Evolutionary conservation across 2,797 vertebrate genomes (phyloP).

Genomic region (Enteromius fasciolatus): DNA sequence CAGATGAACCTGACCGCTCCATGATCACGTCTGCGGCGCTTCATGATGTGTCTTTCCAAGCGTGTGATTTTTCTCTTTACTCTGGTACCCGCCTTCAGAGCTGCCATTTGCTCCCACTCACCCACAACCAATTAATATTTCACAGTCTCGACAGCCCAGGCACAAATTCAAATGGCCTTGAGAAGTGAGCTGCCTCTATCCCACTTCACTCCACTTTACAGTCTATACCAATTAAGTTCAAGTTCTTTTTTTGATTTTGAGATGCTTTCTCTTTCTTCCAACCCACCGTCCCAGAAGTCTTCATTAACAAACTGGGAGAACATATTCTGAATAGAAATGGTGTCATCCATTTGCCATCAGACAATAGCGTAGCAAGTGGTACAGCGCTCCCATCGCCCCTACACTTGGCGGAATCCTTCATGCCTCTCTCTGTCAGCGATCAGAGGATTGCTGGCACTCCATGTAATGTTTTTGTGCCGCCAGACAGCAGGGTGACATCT

Average conservation of each 20-base stretch:
- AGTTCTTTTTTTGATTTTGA: conserved; percentile 52
- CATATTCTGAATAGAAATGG: conserved; percentile 58
- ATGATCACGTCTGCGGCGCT: conserved; percentile 47
- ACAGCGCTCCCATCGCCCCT: not conserved
- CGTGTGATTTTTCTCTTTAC: conserved; percentile 32
- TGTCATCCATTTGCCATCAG: conserved; percentile 32
- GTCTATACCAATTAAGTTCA: conserved; percentile 62
- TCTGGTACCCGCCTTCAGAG: conserved; percentile 23
- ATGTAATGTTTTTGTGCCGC: conserved; percentile 31
- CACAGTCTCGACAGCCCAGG: conserved; percentile 46
- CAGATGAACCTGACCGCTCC: conserved; percentile 45
- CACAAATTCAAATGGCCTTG: conserved; percentile 57
- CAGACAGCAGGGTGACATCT: not conserved
- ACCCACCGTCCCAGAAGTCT: conserved; percentile 56
- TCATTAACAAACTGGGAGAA: conserved; percentile 61
- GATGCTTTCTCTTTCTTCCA: conserved; percentile 50
- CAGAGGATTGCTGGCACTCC: conserved; percentile 26
- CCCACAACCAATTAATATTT: conserved; percentile 61
- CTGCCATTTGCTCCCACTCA: conserved; percentile 46
- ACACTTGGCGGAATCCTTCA: conserved; percentile 24
- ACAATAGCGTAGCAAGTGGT: conserved; percentile 14
- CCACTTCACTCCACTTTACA: conserved; percentile 52
- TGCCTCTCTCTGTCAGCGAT: conserved; percentile 8
- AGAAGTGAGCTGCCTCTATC: conserved; percentile 38
- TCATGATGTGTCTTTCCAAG: conserved; percentile 54